A percentile compares a stretch with the other conserved stretches of the same genome.
phyloP scores from a whole-genome alignment of 2,888 invertebrate species.

The Sturmia bella region DNA sequence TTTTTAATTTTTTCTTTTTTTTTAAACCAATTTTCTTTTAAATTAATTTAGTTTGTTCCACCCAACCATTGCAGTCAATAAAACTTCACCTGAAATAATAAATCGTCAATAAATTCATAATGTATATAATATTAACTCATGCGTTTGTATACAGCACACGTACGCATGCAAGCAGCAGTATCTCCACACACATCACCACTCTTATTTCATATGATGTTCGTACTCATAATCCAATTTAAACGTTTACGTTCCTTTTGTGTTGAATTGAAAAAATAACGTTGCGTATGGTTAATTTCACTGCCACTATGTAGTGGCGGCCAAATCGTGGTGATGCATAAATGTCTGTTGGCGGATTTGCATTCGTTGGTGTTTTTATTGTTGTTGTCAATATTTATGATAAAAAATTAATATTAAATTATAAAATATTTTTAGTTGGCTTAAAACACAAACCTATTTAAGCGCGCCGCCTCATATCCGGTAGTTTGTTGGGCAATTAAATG shows the following conservation, averaged over 20 bases:
- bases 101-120: not conserved
- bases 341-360: constrained; percentile 42
- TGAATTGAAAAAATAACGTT: constrained; percentile 70
- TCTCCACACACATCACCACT: not conserved
- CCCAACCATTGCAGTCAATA: not conserved
- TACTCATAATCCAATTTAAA: constrained; percentile 67
- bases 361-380: not conserved
- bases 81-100: not conserved
- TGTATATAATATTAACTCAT: not conserved
- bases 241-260: constrained; percentile 66
- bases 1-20: too few relatives aligned
- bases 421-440: constrained; percentile 27
- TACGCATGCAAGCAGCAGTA: not conserved
- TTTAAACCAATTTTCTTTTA: not conserved
- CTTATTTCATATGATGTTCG: constrained; percentile 40
- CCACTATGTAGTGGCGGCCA: constrained; percentile 73
- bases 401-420: constrained; percentile 35
- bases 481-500: constrained; percentile 68
- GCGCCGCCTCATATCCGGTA: constrained; percentile 71
- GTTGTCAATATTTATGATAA: constrained; percentile 5
- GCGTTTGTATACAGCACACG: not conserved
- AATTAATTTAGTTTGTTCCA: constrained; percentile 16
- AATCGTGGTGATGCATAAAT: constrained; percentile 70
- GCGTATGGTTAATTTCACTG: constrained; percentile 70
- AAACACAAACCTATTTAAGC: constrained; percentile 70